Conservation (phyloP, 2,113 vertebrate genomes). For the Butorides virescens region DNA sequence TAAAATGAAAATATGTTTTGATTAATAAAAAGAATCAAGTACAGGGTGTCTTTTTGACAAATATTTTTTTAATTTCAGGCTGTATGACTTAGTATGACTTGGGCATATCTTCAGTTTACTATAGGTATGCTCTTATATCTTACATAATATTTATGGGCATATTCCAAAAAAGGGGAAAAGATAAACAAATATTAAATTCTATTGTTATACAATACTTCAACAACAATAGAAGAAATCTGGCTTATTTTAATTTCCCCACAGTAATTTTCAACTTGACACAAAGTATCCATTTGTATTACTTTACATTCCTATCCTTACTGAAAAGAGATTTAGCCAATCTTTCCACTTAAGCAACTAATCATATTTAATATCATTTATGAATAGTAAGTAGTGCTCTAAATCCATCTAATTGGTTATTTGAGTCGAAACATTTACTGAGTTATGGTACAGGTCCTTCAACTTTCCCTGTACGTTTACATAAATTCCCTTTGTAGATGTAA, state of each 20-base stretch:
- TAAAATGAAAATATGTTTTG: background rate
- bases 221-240: background rate
- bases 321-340: background rate
- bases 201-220: background rate
- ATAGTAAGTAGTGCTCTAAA: background rate
- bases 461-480: background rate
- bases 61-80: background rate
- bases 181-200: background rate
- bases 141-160: background rate
- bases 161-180: background rate
- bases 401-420: background rate
- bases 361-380: background rate
- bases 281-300: background rate
- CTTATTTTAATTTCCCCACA: rapidly evolving
- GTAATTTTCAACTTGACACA: background rate
- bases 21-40: background rate
- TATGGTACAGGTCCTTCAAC: rapidly evolving
- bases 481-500: background rate
- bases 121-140: background rate
- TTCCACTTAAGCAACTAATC: background rate
- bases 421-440: background rate
- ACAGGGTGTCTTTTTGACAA: background rate
- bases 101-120: background rate
- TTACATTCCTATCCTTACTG: background rate
- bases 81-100: background rate